phyloP scores from a whole-genome alignment of 2,888 invertebrate genomes.

The Drosophila limbata region DNA sequence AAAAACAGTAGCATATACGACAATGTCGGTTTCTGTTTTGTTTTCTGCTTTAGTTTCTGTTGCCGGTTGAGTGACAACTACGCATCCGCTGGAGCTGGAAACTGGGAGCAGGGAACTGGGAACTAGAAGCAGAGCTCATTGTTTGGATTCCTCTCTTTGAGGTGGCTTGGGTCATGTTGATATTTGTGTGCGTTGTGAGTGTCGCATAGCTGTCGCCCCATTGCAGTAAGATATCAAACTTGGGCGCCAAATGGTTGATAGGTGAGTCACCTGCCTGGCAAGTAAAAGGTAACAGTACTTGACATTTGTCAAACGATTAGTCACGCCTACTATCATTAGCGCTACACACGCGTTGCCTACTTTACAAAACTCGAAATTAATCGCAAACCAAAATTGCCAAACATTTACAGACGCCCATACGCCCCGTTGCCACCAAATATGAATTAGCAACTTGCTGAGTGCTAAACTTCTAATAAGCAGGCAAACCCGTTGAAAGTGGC shows the following conservation, averaged over 20 bases:
- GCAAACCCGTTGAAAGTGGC: slow-evolving; percentile 56
- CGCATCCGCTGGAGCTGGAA: slow-evolving; percentile 59
- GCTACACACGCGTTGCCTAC: slow-evolving; percentile 8
- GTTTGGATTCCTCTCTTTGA: slow-evolving; percentile 1
- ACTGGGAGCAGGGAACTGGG: not conserved
- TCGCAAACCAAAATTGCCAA: slow-evolving; percentile 42
- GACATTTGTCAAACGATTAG: slow-evolving; percentile 54
- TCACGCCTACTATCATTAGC: slow-evolving; percentile 48
- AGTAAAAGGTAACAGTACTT: slow-evolving; percentile 8
- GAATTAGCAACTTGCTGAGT: slow-evolving; percentile 22
- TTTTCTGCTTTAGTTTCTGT: slow-evolving; percentile 5
- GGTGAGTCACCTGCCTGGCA: slow-evolving; percentile 56
- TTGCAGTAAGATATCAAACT: slow-evolving; percentile 44
- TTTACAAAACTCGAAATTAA: slow-evolving; percentile 21
- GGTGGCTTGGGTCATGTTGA: slow-evolving; percentile 34
- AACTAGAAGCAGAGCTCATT: slow-evolving; percentile 4
- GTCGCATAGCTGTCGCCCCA: slow-evolving; percentile 33
- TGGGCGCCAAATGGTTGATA: slow-evolving; percentile 22
- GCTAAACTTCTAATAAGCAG: slow-evolving; percentile 37
- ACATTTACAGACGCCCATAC: slow-evolving; percentile 63
- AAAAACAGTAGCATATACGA: slow-evolving; percentile 23
- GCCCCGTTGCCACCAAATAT: slow-evolving; percentile 42
- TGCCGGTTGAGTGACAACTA: slow-evolving; percentile 53
- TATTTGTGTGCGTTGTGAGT: slow-evolving; percentile 11
- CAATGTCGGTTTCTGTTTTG: slow-evolving; percentile 17